A percentile compares a stretch with the other conserved stretches of the same genome.
Conservation (phyloP, 2,888 invertebrate species). For the Timema podura region DNA sequence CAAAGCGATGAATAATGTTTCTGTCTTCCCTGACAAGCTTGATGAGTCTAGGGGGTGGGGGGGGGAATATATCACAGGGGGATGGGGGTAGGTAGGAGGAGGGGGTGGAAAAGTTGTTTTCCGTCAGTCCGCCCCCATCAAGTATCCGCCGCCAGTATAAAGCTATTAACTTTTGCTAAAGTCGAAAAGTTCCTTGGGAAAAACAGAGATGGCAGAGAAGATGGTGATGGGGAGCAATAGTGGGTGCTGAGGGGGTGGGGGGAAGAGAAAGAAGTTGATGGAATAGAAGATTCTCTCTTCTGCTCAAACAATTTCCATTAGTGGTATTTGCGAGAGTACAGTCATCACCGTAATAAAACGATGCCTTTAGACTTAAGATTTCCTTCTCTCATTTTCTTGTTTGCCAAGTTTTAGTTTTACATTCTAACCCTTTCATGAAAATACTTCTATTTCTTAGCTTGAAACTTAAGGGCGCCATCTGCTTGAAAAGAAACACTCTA, state of each 20-base stretch:
- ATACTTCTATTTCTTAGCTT: no score
- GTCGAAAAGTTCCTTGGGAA: constrained; percentile 8
- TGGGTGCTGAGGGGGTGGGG: constrained; percentile 8
- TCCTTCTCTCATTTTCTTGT: no score
- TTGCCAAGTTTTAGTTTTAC: no score
- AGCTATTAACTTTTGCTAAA: constrained; percentile 25
- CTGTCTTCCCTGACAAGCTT: constrained; percentile 25
- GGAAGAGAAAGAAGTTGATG: constrained; percentile 14
- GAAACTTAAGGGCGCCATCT: no score
- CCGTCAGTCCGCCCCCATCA: constrained; percentile 17
- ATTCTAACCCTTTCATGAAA: no score
- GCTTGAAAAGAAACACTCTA: no score
- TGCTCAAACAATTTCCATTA: constrained; percentile 30
- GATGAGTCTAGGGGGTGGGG: constrained; percentile 13
- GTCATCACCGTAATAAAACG: no score
- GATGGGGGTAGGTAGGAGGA: neutral
- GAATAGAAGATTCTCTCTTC: constrained; percentile 25
- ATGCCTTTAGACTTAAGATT: no score
- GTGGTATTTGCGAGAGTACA: no score
- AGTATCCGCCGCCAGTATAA: constrained; percentile 13
- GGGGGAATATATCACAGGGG: neutral
- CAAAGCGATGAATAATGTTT: constrained; percentile 26
- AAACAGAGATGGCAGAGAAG: neutral
- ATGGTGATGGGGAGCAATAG: no score
- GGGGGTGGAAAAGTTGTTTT: constrained; percentile 22